Base-by-base conservation (phyloP, 2,888 invertebrate genomes). In the Xiphydria camelus region DNA sequence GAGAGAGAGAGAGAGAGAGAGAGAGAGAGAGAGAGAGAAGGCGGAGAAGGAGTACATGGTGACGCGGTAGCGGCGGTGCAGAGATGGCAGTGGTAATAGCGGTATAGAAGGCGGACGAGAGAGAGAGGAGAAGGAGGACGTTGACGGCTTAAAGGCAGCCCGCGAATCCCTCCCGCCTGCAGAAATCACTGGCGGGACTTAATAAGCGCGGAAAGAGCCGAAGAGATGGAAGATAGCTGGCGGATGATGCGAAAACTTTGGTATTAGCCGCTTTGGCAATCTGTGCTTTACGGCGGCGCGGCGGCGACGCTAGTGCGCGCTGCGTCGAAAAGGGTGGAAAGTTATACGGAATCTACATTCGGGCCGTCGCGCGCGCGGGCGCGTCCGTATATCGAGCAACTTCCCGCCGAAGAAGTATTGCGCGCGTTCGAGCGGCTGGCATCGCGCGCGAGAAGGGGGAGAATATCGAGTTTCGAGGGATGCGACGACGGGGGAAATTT, bases 181-280 rank as follows among this genome's bases (percentile, higher is more conserved):
- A 40, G 34, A 66, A 71, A 73, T 74, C 73, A 71, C 66, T 64
- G 64, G 61, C 58, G 61, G 63, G 68, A 71, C 70, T 73, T 73
- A 70, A 73, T 73, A 73, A 73, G 70, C 67, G 66, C 61, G 62
- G 59, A 65, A 68, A 68, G 66, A 49, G 41, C 49, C 43, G 44
- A 45, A 65, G 63, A 68, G 63, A 64, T 61, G 55, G 66, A 68
- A 70, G 68, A 70, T 72, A 65, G 64, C 64, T 62, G 62, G 55
- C 57, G 66, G 70, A 72, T 70, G 73, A 74, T 73, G 73, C 69
- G 71, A 72, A 74, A 75, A 74, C 70, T 75, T 74, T 68, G 68
- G 67, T 70, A 70, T 74, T 69, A 73, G 69, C 64, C 62, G 68
- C 67, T 70, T 68, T 62, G 67, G 65, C 66, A 70, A 73, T 72